Evolutionary conservation across 2,888 invertebrate species (phyloP).

Genomic region (Stenoptilia bipunctidactyla): DNA sequence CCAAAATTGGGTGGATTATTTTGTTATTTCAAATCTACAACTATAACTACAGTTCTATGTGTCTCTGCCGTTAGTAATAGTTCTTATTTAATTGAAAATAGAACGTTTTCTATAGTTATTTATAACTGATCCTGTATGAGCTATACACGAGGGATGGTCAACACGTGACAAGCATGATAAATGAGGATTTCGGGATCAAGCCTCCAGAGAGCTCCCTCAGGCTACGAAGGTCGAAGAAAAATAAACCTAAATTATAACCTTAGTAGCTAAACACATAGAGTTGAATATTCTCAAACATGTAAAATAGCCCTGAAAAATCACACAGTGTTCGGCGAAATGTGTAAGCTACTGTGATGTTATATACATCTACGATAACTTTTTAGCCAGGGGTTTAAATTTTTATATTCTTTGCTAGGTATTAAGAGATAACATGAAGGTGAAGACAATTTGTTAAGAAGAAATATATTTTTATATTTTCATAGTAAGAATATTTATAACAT

Average conservation of each 20-base stretch:
- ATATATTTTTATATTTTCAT: too few species aligned
- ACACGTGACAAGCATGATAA: slow-evolving; percentile 68
- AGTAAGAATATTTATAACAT: too few species aligned
- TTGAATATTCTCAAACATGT: neutral
- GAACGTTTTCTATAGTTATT: neutral
- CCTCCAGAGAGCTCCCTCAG: slow-evolving; percentile 56
- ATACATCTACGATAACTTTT: slow-evolving; percentile 23
- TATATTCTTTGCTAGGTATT: slow-evolving; percentile 16
- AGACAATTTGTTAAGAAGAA: too few species aligned
- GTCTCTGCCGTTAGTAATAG: too few species aligned
- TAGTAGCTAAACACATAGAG: neutral
- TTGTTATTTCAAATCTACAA: too few species aligned
- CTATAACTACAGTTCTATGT: too few species aligned
- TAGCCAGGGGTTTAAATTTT: slow-evolving; percentile 17
- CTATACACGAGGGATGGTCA: slow-evolving; percentile 64
- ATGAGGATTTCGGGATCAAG: slow-evolving; percentile 63
- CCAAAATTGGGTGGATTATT: too few species aligned
- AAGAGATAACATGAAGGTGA: too few species aligned
- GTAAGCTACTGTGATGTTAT: too few species aligned
- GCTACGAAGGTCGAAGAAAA: slow-evolving; percentile 33
- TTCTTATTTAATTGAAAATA: neutral
- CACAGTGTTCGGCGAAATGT: neutral
- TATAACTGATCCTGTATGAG: slow-evolving; percentile 26
- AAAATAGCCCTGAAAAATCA: neutral
- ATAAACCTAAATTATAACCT: slow-evolving; percentile 23